Evolutionary conservation across 1,140 invertebrate genomes (phyloP), one percentile per base, ranked within the genome.

Genomic region (Bicyclus anynana): DNA sequence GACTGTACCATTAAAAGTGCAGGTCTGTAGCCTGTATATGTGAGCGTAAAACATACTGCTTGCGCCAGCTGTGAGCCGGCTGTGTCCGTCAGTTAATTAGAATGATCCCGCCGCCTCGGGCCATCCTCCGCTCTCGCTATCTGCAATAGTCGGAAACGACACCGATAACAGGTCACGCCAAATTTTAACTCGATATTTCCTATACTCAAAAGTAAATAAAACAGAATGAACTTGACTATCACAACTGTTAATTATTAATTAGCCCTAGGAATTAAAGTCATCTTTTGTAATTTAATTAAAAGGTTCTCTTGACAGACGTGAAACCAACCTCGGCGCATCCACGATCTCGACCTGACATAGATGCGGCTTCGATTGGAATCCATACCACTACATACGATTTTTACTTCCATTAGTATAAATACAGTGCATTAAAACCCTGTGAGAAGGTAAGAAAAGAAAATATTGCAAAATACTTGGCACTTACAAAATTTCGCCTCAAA

Each of bases 401-500:
- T 67, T 66, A 80, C 62, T 72, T 72, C 51, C 69, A 76, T 67
- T 65, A 17, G 67, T 66, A 61, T 62, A 55, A 57, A 67, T 70
- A 70, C 62, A 63, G 62, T 65, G 52, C 49, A 62, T 38, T 62
- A 49, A 61, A 63, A 78, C 61, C 61, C 72, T 68, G 53, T 48
- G 54, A 40, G 40, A 74, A 65, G 64, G 65, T 61, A 53, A 67
- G 49, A 73, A 78, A 73, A 52, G 63, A 83, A 82, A 86, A 81
- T 87, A 87, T 86, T 85, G 82, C 84, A 70, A 89, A 89, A 89
- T 88, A 89, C 83, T 85, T 89, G 85, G 84, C 86, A 89, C 86
- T 88, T 87, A 89, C 86, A 86, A 74, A 86, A 88, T 88, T 89
- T 89, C 81, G 87, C 86, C 84, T 89, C 87, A 89, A 89, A 89